Evolutionary conservation across 2,797 vertebrate genomes (phyloP), one percentile per base, ranked within the genome.

Genomic region (Gymnocypris eckloni): DNA sequence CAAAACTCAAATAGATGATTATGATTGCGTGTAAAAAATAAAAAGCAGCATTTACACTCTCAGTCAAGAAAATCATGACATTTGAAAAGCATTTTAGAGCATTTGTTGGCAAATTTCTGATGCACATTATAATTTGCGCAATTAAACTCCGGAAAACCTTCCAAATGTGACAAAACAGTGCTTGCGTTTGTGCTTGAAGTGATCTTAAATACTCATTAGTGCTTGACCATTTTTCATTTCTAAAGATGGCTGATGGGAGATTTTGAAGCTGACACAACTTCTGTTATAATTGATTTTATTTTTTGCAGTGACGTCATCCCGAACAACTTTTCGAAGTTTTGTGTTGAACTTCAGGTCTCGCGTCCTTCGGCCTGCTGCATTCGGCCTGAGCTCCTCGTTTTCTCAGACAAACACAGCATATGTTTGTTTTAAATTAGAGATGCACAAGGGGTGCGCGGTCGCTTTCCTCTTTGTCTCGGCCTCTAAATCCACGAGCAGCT

Each of bases 401-500:
- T 72, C 41, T 45, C 41, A 50, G 71, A 84, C 75, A 52, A 85
- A 75, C 41, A 54, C 39, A 41, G 75, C 82, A 85, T 89, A 87
- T 89, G 87, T 90, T 86, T 91, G 83, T 88, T 85, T 87, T 88
- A 80, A 89, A 87, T 89, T 86, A 88, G 86, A 86, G 86, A 86
- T 84, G 86, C 81, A 80, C 76, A 41, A 48, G 73, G 90, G 90
- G 54, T 91, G 90, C 89, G 91, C 90, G 89, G 90, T 92, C 90
- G 92, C 91, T 90, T 91, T 90, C 91, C 94, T 93, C 95, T 96
- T 96, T 91, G 91, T 95, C 95, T 95, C 93, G 92, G 91, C 92
- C 93, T 92, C 93, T 95, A 93, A 95, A 95, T 94, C 95, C 93
- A 91, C 72, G 93, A 96, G 94, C 97, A 97, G 97, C 97, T 97